These are phyloP conservation scores for Chironomus riparius DNA, from an alignment of 2,888 invertebrate species.

Conservation along the genomic window DNA sequence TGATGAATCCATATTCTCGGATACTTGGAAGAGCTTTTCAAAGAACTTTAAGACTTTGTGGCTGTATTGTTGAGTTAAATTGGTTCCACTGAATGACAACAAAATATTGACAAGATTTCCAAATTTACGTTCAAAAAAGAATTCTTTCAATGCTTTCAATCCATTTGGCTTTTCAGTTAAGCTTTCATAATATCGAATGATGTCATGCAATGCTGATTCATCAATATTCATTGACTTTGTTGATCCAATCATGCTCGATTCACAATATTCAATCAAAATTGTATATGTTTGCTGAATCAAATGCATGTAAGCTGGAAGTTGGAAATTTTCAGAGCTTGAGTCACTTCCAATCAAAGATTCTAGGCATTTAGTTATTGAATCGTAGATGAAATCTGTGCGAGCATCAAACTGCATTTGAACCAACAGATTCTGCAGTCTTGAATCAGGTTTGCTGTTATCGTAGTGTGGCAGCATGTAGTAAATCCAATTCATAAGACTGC, in stretches of 20 bases:
- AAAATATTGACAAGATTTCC: slow-evolving; percentile 68
- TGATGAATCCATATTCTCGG: slow-evolving; percentile 53
- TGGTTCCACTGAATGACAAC: slow-evolving; percentile 68
- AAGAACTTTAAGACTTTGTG: slow-evolving; percentile 72
- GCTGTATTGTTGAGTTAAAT: slow-evolving; percentile 60
- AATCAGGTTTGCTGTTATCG: slow-evolving; percentile 32
- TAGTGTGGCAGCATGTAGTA: slow-evolving; percentile 36
- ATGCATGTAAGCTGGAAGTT: slow-evolving; percentile 53
- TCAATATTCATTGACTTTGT: slow-evolving; percentile 31
- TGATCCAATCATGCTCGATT: slow-evolving; percentile 34
- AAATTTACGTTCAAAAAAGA: slow-evolving; percentile 58
- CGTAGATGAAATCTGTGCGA: slow-evolving; percentile 63
- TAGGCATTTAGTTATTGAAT: slow-evolving; percentile 52
- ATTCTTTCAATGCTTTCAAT: slow-evolving; percentile 69
- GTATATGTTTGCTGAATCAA: slow-evolving; percentile 59
- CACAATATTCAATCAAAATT: slow-evolving; percentile 54
- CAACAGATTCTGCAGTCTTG: slow-evolving; percentile 36
- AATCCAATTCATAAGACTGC: slow-evolving; percentile 38
- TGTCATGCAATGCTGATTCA: slow-evolving; percentile 38
- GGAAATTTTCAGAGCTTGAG: slow-evolving; percentile 55
- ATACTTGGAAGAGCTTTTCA: slow-evolving; percentile 59
- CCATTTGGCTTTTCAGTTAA: slow-evolving; percentile 75
- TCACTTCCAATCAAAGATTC: slow-evolving; percentile 50
- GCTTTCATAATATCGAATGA: slow-evolving; percentile 70
- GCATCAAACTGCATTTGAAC: slow-evolving; percentile 65